phyloP scores from a whole-genome alignment of 2,888 invertebrate genomes.

The Ennomos fuscantarius region DNA sequence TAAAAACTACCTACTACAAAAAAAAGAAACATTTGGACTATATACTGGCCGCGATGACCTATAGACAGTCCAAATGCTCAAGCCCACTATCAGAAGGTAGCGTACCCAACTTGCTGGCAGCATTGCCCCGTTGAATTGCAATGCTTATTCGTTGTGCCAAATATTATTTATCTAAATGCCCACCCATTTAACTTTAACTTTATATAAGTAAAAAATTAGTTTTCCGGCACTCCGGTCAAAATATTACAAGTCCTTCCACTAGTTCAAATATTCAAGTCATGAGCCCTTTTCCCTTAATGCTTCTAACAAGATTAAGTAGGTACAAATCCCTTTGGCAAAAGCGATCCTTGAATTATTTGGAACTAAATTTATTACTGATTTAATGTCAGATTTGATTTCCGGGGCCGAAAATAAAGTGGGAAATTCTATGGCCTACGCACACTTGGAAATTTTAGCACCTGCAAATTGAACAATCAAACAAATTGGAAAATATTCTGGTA shows the following conservation, averaged over 20 bases:
- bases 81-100: no score
- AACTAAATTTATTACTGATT: slow-evolving; percentile 34
- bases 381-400: slow-evolving; percentile 26
- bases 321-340: slow-evolving; percentile 32
- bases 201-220: background rate
- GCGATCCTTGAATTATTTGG: slow-evolving; percentile 33
- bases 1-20: no score
- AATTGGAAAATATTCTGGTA: no score
- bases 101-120: no score
- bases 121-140: no score
- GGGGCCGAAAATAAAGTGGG: slow-evolving; percentile 14
- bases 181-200: no score
- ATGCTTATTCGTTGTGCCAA: no score
- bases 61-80: no score
- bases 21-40: no score
- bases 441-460: background rate
- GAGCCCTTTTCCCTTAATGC: slow-evolving; percentile 31
- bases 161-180: no score
- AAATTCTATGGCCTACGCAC: slow-evolving; percentile 8
- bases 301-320: slow-evolving; percentile 35
- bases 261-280: slow-evolving; percentile 25
- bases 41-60: no score
- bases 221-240: slow-evolving; percentile 2
- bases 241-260: background rate
- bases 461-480: no score